Base-by-base conservation (phyloP, 2,113 vertebrate genomes). In the Gymnobelideus leadbeateri region DNA sequence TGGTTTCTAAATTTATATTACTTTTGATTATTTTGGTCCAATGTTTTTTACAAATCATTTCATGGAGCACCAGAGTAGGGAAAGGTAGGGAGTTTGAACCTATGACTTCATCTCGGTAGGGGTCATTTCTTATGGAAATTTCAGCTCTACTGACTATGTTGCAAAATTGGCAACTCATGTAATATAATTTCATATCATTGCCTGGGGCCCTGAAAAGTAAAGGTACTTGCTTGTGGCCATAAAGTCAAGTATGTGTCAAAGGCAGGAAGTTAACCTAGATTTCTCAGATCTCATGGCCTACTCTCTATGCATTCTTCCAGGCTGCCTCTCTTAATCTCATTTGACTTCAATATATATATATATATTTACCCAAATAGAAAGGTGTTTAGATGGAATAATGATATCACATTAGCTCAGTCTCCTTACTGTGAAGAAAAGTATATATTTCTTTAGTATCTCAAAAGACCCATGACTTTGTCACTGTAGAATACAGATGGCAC, bases 1-100 rank as follows among this genome's bases (percentile, higher is more conserved):
- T 98, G 98, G 91, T 54, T 23, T 49, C 31, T 92, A 8, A 37
- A 37, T 68, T 68, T 68, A 14, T 68, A 37, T 68, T 68, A 16
- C 12, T 68, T 23, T 52, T 7, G 46, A 28, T 92, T 90, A 89
- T 61, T 89, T 53, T 31, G 37, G 9, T 31, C 31, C 1, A 57
- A 89, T 46, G 21, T 43, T 90, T 90, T 95, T 89, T 43, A 51
- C 9, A 54, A 92, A 51, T 0, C n/a, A 61, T 31, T 91, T 37
- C 37, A 23, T 84, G 19, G 5, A 43, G 31, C 2, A 4, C 12
- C 2, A 61, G 11, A 11, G 61, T 4, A 21, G 5, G 37, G 37
- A 8, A 84, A 68, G 28, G n/a, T 43, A 84, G 7, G 16, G 0
- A 43, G 1, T 21, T 19, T 84, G 19, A 43, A 43, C 37, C n/a